phyloP scores from a whole-genome alignment of 2,888 invertebrate genomes.

The Aphrophora alni region DNA sequence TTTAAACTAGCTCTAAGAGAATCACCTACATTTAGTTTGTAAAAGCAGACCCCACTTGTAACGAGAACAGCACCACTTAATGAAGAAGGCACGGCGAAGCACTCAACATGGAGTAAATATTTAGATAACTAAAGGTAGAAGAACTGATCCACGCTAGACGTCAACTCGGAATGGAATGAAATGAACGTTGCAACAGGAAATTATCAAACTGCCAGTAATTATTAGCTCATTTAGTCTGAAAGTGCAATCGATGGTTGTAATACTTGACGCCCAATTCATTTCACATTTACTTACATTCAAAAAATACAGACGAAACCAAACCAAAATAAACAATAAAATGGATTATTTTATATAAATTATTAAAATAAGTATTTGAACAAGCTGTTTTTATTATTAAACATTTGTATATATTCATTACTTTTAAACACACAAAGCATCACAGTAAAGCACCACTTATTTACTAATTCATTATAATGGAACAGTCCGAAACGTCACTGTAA shows the following conservation, averaged over 20 bases:
- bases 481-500: no score
- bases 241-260: not conserved
- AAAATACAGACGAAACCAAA: no score
- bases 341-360: no score
- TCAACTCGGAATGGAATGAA: not conserved
- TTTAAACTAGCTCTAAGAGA: no score
- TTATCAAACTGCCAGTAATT: not conserved
- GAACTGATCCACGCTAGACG: not conserved
- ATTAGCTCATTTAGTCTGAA: not conserved
- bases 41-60: constrained; percentile 6
- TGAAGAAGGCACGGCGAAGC: not conserved
- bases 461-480: no score
- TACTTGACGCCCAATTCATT: not conserved
- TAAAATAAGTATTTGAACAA: no score
- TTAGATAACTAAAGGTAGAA: not conserved
- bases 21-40: not conserved
- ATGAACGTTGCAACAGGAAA: not conserved
- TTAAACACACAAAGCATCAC: no score
- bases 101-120: not conserved
- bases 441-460: no score
- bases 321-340: no score
- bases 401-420: no score
- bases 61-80: not conserved
- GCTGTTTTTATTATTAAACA: no score
- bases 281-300: no score